Evolutionary conservation across 2,888 invertebrate species (phyloP).

Genomic region (Chelonus formosanus): DNA sequence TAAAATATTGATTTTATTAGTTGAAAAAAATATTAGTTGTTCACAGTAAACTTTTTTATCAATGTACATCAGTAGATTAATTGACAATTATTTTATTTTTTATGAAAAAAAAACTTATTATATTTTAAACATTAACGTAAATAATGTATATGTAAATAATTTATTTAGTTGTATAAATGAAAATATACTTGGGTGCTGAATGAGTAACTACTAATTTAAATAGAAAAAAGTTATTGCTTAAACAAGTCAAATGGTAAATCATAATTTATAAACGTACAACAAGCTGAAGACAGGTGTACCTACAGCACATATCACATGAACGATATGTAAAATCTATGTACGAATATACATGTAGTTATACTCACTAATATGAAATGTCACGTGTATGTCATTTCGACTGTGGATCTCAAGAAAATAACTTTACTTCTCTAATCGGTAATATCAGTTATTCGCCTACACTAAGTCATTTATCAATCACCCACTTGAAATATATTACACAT

Average conservation of each 20-base stretch:
- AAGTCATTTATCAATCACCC: constrained; percentile 48
- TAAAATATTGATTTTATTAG: too few relatives aligned
- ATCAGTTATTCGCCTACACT: constrained; percentile 40
- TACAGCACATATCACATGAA: background rate
- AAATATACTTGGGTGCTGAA: too few relatives aligned
- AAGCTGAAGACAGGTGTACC: constrained; percentile 21
- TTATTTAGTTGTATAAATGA: too few relatives aligned
- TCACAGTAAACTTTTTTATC: too few relatives aligned
- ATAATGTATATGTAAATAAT: too few relatives aligned
- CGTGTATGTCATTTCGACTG: constrained; percentile 6
- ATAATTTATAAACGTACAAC: constrained; percentile 17
- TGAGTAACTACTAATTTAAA: too few relatives aligned
- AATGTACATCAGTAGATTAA: too few relatives aligned
- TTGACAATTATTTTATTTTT: too few relatives aligned
- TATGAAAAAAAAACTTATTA: too few relatives aligned
- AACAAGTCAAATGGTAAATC: background rate
- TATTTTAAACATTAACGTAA: too few relatives aligned
- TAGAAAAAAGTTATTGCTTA: too few relatives aligned
- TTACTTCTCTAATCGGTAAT: constrained; percentile 40
- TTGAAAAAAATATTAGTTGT: too few relatives aligned
- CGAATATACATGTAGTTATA: constrained; percentile 10
- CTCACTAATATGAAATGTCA: background rate
- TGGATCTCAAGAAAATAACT: constrained; percentile 39
- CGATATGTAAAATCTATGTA: background rate
- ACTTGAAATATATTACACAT: constrained; percentile 42